phyloP scores from a whole-genome alignment of 30 jellyfish, hydroid and myxozoan species.

The Hydractinia echinata region DNA sequence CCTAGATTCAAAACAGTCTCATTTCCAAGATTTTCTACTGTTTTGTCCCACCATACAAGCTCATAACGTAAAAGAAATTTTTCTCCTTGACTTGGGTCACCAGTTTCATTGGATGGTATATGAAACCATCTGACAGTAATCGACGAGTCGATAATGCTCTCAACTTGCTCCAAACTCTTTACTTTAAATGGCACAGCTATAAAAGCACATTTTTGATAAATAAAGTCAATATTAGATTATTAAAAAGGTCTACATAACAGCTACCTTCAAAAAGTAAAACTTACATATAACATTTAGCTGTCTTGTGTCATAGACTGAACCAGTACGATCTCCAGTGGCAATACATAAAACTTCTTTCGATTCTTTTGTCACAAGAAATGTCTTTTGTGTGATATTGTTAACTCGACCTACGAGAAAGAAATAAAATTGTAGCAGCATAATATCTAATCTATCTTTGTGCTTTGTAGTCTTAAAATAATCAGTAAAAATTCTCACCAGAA shows the following conservation, averaged over 20 bases:
- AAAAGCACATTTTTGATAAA: too few species aligned
- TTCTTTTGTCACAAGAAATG: slow-evolving; percentile 6
- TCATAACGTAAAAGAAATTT: neutral
- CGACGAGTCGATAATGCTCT: slow-evolving; percentile 2
- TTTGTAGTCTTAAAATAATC: neutral
- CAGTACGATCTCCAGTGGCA: neutral
- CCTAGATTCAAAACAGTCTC: neutral
- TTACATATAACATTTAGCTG: neutral
- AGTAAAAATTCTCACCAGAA: neutral
- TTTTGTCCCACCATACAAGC: slow-evolving; percentile 1
- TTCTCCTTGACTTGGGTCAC: neutral
- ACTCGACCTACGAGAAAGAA: neutral
- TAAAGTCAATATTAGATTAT: neutral
- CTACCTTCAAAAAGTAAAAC: slow-evolving; percentile 34
- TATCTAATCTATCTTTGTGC: too few species aligned
- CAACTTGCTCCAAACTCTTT: neutral
- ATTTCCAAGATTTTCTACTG: neutral
- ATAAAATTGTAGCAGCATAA: too few species aligned
- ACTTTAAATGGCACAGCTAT: slow-evolving; percentile 27
- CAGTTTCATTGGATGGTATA: slow-evolving; percentile 13
- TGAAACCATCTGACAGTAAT: slow-evolving; percentile 1
- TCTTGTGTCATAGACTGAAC: neutral
- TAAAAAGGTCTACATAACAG: slow-evolving; percentile 13
- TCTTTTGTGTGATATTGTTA: neutral
- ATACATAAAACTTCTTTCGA: neutral